Conservation (phyloP, 1,140 invertebrate genomes). For the Coptotermes formosanus region DNA sequence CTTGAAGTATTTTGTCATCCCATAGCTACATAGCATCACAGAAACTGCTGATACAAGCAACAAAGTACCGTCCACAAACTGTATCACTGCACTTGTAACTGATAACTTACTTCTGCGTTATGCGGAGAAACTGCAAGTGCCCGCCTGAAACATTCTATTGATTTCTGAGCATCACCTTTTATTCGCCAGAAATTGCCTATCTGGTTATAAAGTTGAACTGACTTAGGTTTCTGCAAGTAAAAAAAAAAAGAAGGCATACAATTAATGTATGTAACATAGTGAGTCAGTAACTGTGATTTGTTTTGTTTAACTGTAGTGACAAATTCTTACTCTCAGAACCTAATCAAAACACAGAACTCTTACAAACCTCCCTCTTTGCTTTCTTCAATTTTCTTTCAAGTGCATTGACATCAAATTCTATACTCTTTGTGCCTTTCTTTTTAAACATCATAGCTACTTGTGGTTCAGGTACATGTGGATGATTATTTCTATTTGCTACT, state of each 20-base stretch:
- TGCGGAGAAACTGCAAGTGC: constrained; percentile 81
- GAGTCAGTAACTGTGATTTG: no score
- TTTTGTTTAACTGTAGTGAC: no score
- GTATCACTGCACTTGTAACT: no score
- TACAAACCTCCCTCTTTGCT: constrained; percentile 69
- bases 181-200: constrained; percentile 88
- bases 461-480: constrained; percentile 65
- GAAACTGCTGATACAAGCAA: no score
- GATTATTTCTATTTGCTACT: constrained; percentile 69
- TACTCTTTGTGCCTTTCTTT: constrained; percentile 63
- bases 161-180: constrained; percentile 77
- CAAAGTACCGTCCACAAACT: no score
- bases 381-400: constrained; percentile 75
- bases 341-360: not conserved
- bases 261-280: not conserved
- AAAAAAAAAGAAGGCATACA: constrained; percentile 39
- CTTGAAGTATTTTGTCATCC: no score
- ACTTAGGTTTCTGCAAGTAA: constrained; percentile 69
- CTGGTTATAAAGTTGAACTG: constrained; percentile 81
- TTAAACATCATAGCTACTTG: constrained; percentile 75
- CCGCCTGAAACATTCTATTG: constrained; percentile 84
- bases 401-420: constrained; percentile 74
- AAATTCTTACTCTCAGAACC: no score
- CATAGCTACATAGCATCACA: no score
- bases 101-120: constrained; percentile 69